These are phyloP conservation scores for Macropodus opercularis DNA, from an alignment of 2,797 vertebrate genomes.

Conservation along the genomic window DNA sequence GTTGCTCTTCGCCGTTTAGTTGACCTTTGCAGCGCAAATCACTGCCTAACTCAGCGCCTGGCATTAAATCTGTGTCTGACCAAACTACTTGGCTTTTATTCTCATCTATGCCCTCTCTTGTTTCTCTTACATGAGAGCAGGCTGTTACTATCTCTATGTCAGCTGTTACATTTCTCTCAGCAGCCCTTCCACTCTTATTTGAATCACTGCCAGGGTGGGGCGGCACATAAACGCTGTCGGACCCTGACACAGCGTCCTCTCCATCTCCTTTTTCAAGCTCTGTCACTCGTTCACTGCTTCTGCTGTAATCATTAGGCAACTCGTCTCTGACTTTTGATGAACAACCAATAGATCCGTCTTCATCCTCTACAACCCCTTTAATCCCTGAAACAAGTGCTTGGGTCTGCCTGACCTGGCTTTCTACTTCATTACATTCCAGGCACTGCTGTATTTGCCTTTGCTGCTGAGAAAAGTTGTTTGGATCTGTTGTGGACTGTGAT, in stretches of 20 bases:
- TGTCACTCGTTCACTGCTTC: conserved; percentile 13
- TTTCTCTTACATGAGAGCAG: conserved; percentile 28
- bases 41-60: conserved; percentile 13
- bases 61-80: conserved; percentile 30
- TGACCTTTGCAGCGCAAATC: conserved; percentile 43
- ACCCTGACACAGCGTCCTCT: conserved; percentile 16
- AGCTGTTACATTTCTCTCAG: conserved; percentile 22
- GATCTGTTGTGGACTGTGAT: conserved; percentile 40
- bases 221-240: conserved; percentile 19
- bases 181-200: conserved; percentile 26
- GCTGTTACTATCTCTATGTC: conserved; percentile 16
- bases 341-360: conserved; percentile 32
- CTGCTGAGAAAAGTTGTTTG: conserved; percentile 68
- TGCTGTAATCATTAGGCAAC: conserved; percentile 34
- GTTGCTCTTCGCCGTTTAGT: conserved; percentile 46
- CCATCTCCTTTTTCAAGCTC: conserved; percentile 12
- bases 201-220: conserved; percentile 34
- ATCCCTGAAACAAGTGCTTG: conserved; percentile 7
- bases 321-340: conserved; percentile 35
- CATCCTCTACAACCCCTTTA: conserved; percentile 17
- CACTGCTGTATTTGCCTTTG: conserved; percentile 50
- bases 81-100: conserved; percentile 18
- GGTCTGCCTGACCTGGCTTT: conserved; percentile 27
- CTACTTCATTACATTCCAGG: conserved; percentile 47
- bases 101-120: conserved; percentile 17